Conservation (phyloP, 2,797 vertebrate genomes). For the Thamnophis elegans region DNA sequence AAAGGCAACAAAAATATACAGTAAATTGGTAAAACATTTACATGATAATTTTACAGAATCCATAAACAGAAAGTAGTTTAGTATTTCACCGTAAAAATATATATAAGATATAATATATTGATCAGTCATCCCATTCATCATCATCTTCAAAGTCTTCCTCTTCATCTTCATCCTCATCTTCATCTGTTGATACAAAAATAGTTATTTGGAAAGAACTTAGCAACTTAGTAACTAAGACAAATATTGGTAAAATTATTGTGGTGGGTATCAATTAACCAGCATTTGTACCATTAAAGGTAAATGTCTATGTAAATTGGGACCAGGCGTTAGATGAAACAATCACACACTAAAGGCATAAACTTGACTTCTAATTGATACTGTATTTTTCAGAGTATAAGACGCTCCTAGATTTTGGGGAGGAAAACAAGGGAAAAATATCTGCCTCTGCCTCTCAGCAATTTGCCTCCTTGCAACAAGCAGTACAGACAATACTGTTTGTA, state of each 20-base stretch:
- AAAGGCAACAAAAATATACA: constrained; percentile 99
- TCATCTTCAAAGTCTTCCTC: constrained; percentile 98
- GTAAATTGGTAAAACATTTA: constrained; percentile 93
- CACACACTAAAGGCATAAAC: background rate
- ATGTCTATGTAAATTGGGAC: background rate
- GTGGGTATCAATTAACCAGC: background rate
- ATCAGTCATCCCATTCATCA: constrained; percentile 98
- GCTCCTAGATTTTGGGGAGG: too few species aligned
- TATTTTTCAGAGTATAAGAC: too few species aligned
- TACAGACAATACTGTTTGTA: too few species aligned
- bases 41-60: constrained; percentile 88
- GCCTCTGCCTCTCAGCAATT: too few species aligned
- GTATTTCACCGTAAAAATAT: constrained; percentile 84
- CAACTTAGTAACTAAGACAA: background rate
- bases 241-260: background rate
- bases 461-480: too few species aligned
- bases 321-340: background rate
- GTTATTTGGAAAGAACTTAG: constrained; percentile 23
- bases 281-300: background rate
- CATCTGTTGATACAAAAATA: constrained; percentile 77
- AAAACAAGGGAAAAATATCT: too few species aligned
- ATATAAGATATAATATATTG: constrained; percentile 73
- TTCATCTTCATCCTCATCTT: constrained; percentile 95
- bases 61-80: constrained; percentile 89
- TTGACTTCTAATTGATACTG: background rate